phyloP scores from a whole-genome alignment of 2,113 vertebrate species.

The Neopipo cinnamomea region DNA sequence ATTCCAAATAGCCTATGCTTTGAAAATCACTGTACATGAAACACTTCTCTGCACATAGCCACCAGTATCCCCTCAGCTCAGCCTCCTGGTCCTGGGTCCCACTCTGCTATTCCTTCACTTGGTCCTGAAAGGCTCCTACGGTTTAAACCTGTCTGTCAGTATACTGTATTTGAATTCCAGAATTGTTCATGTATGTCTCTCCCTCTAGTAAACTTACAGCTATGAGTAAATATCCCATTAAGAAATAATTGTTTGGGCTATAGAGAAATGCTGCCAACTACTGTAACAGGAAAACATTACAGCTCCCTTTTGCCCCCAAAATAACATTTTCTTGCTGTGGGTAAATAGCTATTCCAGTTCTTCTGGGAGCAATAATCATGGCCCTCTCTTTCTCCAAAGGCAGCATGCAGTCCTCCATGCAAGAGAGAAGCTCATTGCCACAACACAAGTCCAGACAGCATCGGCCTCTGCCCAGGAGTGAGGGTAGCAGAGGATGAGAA shows the following conservation, averaged over 20 bases:
- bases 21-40: neutral
- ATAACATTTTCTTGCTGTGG: neutral
- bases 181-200: neutral
- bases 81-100: neutral
- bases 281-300: constrained; percentile 66
- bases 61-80: neutral
- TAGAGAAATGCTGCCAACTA: constrained; percentile 72
- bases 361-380: neutral
- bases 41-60: neutral
- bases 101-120: neutral
- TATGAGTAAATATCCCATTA: neutral
- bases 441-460: neutral
- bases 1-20: neutral
- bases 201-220: neutral
- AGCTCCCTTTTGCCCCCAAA: constrained; percentile 43
- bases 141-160: neutral
- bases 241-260: constrained; percentile 32
- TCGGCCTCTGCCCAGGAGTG: rapidly evolving
- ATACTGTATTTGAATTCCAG: neutral
- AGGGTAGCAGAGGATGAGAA: neutral
- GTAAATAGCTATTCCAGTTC: neutral
- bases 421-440: neutral
- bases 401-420: neutral
- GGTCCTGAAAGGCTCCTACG: neutral
- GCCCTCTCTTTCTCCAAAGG: neutral